Evolutionary conservation across 2,888 invertebrate species (phyloP).

Genomic region (Sminthurinus aureus): DNA sequence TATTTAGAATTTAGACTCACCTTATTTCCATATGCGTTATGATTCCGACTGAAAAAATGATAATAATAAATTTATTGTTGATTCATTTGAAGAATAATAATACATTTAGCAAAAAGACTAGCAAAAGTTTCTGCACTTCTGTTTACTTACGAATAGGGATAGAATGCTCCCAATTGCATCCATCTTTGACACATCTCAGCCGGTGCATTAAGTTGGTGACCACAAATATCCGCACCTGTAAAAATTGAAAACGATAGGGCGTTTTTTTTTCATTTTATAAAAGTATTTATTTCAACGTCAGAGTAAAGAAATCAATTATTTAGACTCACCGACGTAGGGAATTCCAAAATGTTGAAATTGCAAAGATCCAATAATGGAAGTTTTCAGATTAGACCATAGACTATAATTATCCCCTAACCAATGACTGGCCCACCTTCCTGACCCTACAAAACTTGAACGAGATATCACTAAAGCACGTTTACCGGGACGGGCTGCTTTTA

Average conservation of each 20-base stretch:
- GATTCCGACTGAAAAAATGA: constrained; percentile 61
- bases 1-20: no score
- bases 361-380: constrained; percentile 60
- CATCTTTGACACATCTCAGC: constrained; percentile 66
- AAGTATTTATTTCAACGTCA: no score
- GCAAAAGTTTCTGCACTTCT: no score
- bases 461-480: constrained; percentile 80
- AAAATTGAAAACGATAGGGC: no score
- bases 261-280: no score
- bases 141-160: no score
- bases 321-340: no score
- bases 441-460: constrained; percentile 66
- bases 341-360: constrained; percentile 63
- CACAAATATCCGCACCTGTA: constrained; percentile 61
- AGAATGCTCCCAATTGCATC: constrained; percentile 66
- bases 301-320: no score
- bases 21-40: constrained; percentile 61
- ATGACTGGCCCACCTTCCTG: constrained; percentile 68
- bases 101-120: no score
- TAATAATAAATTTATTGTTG: no score
- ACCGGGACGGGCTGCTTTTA: no score
- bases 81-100: no score
- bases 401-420: constrained; percentile 54
- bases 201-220: constrained; percentile 60
- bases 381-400: constrained; percentile 44